Evolutionary conservation across 2,797 vertebrate genomes (phyloP), one percentile per base, ranked within the genome.

Genomic region (Macropodus opercularis): DNA sequence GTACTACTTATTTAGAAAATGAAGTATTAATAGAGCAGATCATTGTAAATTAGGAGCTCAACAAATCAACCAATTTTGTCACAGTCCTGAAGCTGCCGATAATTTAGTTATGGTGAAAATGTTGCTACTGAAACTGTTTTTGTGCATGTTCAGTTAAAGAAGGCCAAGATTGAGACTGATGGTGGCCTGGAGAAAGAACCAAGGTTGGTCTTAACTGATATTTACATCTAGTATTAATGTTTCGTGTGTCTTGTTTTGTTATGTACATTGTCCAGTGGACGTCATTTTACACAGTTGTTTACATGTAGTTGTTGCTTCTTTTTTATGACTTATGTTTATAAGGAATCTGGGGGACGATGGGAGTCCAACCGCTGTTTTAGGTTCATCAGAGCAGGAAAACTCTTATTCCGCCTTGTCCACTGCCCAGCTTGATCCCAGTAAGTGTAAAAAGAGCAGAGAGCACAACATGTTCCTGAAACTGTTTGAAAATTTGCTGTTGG

Each of bases 101-200:
- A 42, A 17, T 32, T 32, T n/a, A 26, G 8, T 32, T 8, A 13
- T 7, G 10, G 8, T 18, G 18, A 23, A 27, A 58, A 22, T 0
- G 1, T 10, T 50, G 41, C 17, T 4, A 14, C 0, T 23, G 7
- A 34, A 8, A 10, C 8, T 55, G 39, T 42, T 29, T 63, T 63
- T 86, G 8, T 79, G 84, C 85, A 61, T 68, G 3, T 64, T 19
- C 87, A 98, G 97, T 89, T 93, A 38, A 99, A 99, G 91, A 98
- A 98, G 89, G 94, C 94, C 11, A 90, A 92, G 57, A 88, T 89
- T 68, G 96, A 97, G 71, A 87, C 94, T 70, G 93, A 95, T 42
- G 82, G 91, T 23, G 83, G 90, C 21, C 90, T 90, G 83, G 91
- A 96, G 27, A 92, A 95, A 81, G 86, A 90, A 63, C 71, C 91